Conservation (phyloP, 2,113 vertebrate species). For the Xenopus tropicalis region UCB_Xtro_10.0 CM004446.2:102106501-102107000, state of each 20-base stretch:
- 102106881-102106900: background rate
- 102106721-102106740: conserved; percentile 80
- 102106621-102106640: conserved; percentile 2
- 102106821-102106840: conserved; percentile 73
- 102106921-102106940: background rate
- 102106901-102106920: background rate
- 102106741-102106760: conserved; percentile 82
- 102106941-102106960: background rate
- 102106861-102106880: background rate
- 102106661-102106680: conserved; percentile 64
- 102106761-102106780: conserved; percentile 79
- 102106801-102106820: conserved; percentile 75
- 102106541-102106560: too few species aligned
- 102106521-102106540: too few species aligned
- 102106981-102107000: conserved; percentile 1
- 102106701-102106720: conserved; percentile 80
- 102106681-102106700: conserved; percentile 80
- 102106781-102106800: conserved; percentile 73
- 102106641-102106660: conserved; percentile 11
- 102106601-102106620: background rate
- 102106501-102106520: too few species aligned
- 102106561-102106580: too few species aligned
- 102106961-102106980: conserved; percentile 1
- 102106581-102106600: too few species aligned
- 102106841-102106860: background rate